A percentile compares a stretch with the other conserved stretches of the same genome.
These are phyloP conservation scores for Subanguina moxae DNA, from an alignment of 1,140 invertebrate species.

Conservation along the genomic window DNA sequence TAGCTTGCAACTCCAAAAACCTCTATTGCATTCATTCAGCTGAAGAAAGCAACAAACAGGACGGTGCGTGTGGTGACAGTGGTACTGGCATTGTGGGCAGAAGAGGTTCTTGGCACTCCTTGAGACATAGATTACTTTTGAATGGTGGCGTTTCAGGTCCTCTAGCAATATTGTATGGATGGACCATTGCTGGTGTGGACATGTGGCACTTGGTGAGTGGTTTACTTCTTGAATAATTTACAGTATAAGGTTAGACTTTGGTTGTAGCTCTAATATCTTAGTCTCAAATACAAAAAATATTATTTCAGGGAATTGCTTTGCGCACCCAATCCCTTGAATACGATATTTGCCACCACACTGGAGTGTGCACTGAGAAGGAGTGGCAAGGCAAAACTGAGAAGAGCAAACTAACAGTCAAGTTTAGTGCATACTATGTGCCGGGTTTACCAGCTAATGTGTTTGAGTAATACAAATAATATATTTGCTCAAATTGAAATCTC, in stretches of 20 bases:
- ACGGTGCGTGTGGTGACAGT: not conserved
- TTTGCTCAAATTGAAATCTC: too few relatives aligned
- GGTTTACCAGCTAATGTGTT: not conserved
- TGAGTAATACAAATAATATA: too few relatives aligned
- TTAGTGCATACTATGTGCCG: not conserved
- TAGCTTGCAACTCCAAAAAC: not conserved
- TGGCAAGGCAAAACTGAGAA: not conserved
- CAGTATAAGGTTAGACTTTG: too few relatives aligned
- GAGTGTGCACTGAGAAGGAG: not conserved
- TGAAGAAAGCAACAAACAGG: not conserved
- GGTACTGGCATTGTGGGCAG: not conserved
- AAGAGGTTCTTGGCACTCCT: not conserved
- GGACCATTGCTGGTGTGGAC: constrained; percentile 1
- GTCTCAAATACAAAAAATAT: too few relatives aligned
- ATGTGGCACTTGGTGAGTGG: not conserved
- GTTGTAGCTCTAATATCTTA: too few relatives aligned
- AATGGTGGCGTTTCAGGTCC: not conserved
- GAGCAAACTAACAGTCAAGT: not conserved
- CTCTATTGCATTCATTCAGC: not conserved
- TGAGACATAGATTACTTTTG: too few relatives aligned
- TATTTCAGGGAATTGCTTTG: not conserved
- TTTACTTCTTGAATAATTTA: too few relatives aligned
- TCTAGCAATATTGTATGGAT: not conserved
- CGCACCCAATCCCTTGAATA: not conserved
- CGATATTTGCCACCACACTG: not conserved